Evolutionary conservation across 30 jellyfish, hydroid and myxozoan species (phyloP), one percentile per base, ranked within the genome.

Genomic region (Turritopsis rubra): DNA sequence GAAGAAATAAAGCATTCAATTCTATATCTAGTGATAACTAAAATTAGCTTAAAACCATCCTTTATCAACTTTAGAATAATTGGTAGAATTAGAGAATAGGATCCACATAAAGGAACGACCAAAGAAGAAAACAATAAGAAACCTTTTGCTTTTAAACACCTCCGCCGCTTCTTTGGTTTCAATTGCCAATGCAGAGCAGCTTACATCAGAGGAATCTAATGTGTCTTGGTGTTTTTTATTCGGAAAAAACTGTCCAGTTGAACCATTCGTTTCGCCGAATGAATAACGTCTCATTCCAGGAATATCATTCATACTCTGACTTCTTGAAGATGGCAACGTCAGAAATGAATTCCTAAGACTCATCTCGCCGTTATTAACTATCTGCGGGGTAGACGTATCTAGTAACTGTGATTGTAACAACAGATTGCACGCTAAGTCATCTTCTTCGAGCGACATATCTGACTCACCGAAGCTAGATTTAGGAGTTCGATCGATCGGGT

Each of bases 161-260:
- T 74, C 82, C 24, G 82, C 53, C 16, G 82, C 82, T 24, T 74
- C 82, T 9, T n/a, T 26, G 20, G 82, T 41, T 74, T 74, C 82
- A 24, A 0, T 22, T 0, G 82, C 82, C 26, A 74, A 71, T 9
- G 71, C 82, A 26, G 82, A 74, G 24, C 65, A 28, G 30, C 31
- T 68, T 41, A 29, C 53, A 21, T 30, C 41, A 0, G 65, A 26
- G 18, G 27, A 13, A 0, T 74, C 82, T 72, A 22, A 9, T n/a
- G 27, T 26, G 7, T 1, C 82, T 20, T n/a, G 3, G n/a, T n/a
- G 41, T 29, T 23, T 52, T 23, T 23, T 29, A 17, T 24, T n/a
- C 27, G 13, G 18, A 41, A 8, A 74, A n/a, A 41, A 18, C 80
- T 26, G 21, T 7, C 21, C 54, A 23, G 13, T 74, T 74, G 65